Base-by-base conservation (phyloP, 2,888 invertebrate genomes). In the Macrosoma leucophasiata region DNA sequence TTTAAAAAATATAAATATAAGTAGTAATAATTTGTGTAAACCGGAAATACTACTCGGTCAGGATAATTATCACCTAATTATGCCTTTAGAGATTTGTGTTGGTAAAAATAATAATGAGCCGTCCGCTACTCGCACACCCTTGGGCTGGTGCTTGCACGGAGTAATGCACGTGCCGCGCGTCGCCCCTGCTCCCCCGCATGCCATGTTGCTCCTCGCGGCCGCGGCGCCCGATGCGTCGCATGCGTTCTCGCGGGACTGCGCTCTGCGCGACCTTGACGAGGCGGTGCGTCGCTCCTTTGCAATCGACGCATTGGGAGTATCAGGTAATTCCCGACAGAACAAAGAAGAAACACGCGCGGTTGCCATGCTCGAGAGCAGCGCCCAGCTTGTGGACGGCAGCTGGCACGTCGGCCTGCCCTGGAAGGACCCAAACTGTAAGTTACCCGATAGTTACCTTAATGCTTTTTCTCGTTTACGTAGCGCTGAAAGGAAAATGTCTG, bases 341-440 rank as follows among this genome's bases (percentile, higher is more conserved):
- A 11, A 13, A 4, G 23, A 23, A 23, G 23, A 23, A n/a, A 3
- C 3, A 23, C 37, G 33, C 10, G 42, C 44, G 4, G 5, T 25
- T 1, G 31, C 15, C 7, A 15, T 34, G 1, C 31, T 51, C 3
- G 42, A 51, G 15, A n/a, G 24, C 1, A 43, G 47, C 0, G 22
- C 47, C 0, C 3, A 4, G 0, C 23, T 48, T 0, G 14, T 36
- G 0, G 33, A 42, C 10, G 48, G 44, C 0, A 11, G 39, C 2
- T 52, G 48, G 46, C 15, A 39, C 3, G 47, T 50, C 0, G 41
- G 50, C 7, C 19, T 52, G 9, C 48, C 46, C 0, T 52, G 50
- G 50, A 36, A 13, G 24, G 7, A 44, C 12, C 15, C 19, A 0
- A 21, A 10, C 24, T 17, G 26, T 11, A 10, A 5, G 1, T 38